Evolutionary conservation across 2,797 vertebrate genomes (phyloP), one percentile per base, ranked within the genome.

Genomic region (Potorous gilbertii): DNA sequence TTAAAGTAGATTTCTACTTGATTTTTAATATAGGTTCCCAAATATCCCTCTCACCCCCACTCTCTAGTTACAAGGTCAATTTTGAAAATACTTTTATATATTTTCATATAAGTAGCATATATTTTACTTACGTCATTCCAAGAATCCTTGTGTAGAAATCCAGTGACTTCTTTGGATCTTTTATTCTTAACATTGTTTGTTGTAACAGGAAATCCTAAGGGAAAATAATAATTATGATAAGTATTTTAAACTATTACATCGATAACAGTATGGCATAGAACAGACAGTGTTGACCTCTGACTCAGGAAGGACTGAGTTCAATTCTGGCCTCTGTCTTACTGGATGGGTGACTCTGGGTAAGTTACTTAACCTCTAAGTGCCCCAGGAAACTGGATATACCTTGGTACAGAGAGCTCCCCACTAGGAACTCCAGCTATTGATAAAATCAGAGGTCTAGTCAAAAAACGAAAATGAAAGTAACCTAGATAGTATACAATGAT

Each of bases 111-210:
- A 12, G 34, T 0, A 95, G 92, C 46, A 94, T 50, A 93, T n/a
- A 87, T 90, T 97, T 92, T 94, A 99, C 99, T 99, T 97, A 99
- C 99, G 99, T 99, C 99, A 99, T 99, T 98, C 99, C 99, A 54
- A 99, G 99, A 98, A 99, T 97, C 96, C 99, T 99, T 40, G 99
- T 99, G 98, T 99, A 99, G 98, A 99, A 99, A 98, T 99, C 99
- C 98, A 99, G 54, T 3, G 99, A 99, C 96, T 99, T 99, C 56
- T 99, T 98, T 1, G 99, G 99, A 98, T 99, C 99, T 97, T 99
- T 99, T 93, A 99, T 99, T 96, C 99, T 98, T 89, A 99, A 98
- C 99, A 99, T 99, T 0, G 99, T 99, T 98, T 99, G 99, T 98
- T 99, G 99, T 98, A 99, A 99, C 96, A 99, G 98, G 96, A 99